phyloP scores from a whole-genome alignment of 2,888 invertebrate species.

The Coremacera marginata region DNA sequence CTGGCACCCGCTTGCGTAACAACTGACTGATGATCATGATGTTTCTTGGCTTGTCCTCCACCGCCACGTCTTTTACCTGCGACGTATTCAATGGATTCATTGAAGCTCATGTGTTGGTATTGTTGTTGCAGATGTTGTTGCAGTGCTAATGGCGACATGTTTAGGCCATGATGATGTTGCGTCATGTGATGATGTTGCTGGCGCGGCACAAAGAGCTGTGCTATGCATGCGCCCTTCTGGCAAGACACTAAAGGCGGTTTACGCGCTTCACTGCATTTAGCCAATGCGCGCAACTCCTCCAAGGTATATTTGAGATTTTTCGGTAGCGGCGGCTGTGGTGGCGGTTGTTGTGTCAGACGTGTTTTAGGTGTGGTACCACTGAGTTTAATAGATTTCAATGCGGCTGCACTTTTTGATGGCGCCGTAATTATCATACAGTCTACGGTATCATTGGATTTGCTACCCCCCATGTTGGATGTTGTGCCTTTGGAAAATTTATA shows the following conservation, averaged over 20 bases:
- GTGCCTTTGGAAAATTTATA: neutral
- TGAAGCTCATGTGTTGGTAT: constrained; percentile 61
- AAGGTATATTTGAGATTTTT: constrained; percentile 54
- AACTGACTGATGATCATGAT: constrained; percentile 51
- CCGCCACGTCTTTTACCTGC: constrained; percentile 58
- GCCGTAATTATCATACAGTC: constrained; percentile 32
- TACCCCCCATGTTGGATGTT: neutral
- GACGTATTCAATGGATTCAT: constrained; percentile 59
- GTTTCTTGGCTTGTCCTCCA: constrained; percentile 54
- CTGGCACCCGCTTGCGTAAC: constrained; percentile 43
- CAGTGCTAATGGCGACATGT: constrained; percentile 42
- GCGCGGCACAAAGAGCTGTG: constrained; percentile 61
- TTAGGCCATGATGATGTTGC: constrained; percentile 46
- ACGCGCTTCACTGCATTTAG: constrained; percentile 53
- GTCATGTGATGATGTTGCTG: constrained; percentile 48
- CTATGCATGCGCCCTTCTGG: constrained; percentile 60
- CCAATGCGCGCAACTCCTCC: constrained; percentile 56
- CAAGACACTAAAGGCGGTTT: constrained; percentile 60
- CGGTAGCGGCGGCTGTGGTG: neutral
- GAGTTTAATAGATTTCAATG: neutral
- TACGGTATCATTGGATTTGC: constrained; percentile 35
- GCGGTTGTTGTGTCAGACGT: neutral
- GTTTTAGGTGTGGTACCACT: constrained; percentile 7
- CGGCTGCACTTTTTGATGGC: neutral
- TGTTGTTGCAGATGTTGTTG: constrained; percentile 55